A percentile compares a stretch with the other conserved stretches of the same genome.
Conservation (phyloP, 2,113 vertebrate species). For the Rhinoptilus africanus region DNA sequence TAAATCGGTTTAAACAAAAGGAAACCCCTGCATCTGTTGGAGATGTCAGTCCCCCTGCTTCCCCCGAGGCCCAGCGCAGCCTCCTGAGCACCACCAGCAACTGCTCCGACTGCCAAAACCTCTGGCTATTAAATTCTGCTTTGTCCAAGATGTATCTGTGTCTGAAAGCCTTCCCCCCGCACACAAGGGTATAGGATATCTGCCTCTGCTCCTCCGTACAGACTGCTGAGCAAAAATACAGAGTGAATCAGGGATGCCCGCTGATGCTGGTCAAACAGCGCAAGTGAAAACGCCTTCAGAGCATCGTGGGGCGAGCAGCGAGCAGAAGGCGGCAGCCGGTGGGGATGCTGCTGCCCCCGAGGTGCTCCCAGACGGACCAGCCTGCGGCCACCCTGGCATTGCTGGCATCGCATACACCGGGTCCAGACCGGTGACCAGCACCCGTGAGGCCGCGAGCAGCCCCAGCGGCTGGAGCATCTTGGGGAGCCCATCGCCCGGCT, state of each 20-base stretch:
- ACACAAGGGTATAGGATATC: neutral
- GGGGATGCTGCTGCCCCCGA: neutral
- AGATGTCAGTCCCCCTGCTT: slow-evolving; percentile 18
- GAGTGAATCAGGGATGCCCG: neutral
- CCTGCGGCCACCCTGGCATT: neutral
- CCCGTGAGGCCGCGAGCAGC: accelerated
- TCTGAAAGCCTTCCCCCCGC: neutral
- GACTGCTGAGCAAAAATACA: neutral
- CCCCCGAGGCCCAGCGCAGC: neutral
- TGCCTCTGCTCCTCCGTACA: neutral
- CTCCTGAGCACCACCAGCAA: neutral
- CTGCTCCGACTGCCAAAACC: neutral
- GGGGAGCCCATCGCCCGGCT: accelerated
- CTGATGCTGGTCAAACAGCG: neutral
- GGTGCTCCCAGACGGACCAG: neutral
- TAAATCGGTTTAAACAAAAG: neutral
- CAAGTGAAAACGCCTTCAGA: neutral
- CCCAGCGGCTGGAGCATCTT: accelerated
- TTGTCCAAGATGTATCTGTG: slow-evolving; percentile 7
- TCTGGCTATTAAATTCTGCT: neutral
- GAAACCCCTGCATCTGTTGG: slow-evolving; percentile 39
- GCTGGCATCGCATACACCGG: no score
- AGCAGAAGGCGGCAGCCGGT: neutral
- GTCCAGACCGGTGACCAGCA: neutral
- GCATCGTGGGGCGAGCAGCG: neutral